Evolutionary conservation across 1,140 invertebrate species (phyloP).

Genomic region (Drosophila dunni): DNA sequence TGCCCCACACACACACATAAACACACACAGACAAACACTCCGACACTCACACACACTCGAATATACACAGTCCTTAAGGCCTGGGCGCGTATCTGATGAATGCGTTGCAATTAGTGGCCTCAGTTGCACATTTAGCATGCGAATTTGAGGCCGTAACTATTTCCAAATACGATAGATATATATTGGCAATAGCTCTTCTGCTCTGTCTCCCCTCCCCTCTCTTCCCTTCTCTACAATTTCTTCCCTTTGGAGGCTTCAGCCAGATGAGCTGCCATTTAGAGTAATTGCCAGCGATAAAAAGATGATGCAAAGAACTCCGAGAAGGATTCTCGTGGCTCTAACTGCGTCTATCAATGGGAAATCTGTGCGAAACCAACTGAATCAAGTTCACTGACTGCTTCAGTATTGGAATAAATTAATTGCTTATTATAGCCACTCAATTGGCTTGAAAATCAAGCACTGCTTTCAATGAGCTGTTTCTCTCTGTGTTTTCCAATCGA

Average conservation of each 20-base stretch:
- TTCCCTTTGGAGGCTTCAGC: not conserved
- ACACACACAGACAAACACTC: not conserved
- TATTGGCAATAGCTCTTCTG: constrained; percentile 39
- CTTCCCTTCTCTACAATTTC: not conserved
- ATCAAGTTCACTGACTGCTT: not conserved
- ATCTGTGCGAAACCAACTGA: not conserved
- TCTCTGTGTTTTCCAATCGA: not conserved
- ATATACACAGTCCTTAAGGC: constrained; percentile 1
- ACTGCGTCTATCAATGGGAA: constrained; percentile 20
- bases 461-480: not conserved
- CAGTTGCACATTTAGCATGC: constrained; percentile 77
- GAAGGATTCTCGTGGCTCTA: not conserved
- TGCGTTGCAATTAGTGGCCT: constrained; percentile 77
- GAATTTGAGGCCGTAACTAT: constrained; percentile 39
- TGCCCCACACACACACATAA: not conserved
- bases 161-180: constrained; percentile 13
- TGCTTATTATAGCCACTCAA: not conserved
- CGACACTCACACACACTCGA: too few relatives aligned
- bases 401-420: not conserved
- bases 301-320: constrained; percentile 13
- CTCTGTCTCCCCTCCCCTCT: not conserved
- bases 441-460: not conserved
- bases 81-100: constrained; percentile 61
- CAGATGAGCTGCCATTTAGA: constrained; percentile 40
- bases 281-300: constrained; percentile 39